phyloP scores from a whole-genome alignment of 1,140 invertebrate genomes.

The Schlechtendalia chinensis region DNA sequence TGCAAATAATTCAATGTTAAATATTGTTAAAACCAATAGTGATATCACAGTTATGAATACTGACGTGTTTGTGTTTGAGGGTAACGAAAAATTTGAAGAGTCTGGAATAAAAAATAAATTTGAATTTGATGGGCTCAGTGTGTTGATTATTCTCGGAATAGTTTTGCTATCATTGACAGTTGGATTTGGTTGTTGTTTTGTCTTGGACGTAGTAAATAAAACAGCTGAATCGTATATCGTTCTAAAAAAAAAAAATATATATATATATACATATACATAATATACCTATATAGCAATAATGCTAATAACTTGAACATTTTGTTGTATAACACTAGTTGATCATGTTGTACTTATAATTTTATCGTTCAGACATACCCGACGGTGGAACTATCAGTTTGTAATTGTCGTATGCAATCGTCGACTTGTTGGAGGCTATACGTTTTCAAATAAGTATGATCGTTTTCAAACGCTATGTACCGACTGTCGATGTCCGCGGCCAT shows the following conservation, averaged over 20 bases:
- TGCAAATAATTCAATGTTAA: neutral
- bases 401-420: neutral
- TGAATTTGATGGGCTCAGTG: neutral
- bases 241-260: slow-evolving; percentile 21
- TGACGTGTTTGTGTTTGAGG: neutral
- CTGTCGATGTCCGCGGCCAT: neutral
- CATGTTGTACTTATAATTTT: no score
- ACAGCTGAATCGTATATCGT: neutral
- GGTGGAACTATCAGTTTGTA: neutral
- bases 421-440: neutral
- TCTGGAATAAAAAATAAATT: neutral
- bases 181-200: neutral
- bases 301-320: neutral
- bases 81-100: neutral
- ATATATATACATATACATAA: no score
- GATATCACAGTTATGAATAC: neutral
- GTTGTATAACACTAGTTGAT: no score
- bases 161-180: neutral
- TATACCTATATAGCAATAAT: neutral
- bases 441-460: slow-evolving; percentile 36
- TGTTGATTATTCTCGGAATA: neutral
- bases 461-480: slow-evolving; percentile 24
- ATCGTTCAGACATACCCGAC: neutral
- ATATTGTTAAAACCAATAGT: neutral
- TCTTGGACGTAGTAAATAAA: neutral